A percentile compares a stretch with the other conserved stretches of the same genome.
phyloP scores from a whole-genome alignment of 2,888 invertebrate genomes.

The Conistra vaccinii region DNA sequence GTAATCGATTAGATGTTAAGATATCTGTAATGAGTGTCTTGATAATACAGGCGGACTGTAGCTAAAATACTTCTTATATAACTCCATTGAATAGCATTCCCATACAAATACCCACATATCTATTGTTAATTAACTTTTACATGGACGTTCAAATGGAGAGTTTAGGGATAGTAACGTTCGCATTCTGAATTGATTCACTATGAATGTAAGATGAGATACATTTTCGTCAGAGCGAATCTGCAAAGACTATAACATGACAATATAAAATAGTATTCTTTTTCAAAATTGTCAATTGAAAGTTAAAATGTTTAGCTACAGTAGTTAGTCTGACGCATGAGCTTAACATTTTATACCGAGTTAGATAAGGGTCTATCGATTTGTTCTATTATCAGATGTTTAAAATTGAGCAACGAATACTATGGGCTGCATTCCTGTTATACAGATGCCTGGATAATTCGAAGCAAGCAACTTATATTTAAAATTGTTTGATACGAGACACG shows the following conservation, averaged over 20 bases:
- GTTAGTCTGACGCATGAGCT: conserved; percentile 82
- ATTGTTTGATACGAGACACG: conserved; percentile 1
- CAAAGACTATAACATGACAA: conserved; percentile 46
- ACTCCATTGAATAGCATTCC: conserved; percentile 63
- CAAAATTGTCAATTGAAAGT: conserved; percentile 59
- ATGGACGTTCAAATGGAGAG: conserved; percentile 48
- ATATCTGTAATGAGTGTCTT: conserved; percentile 79
- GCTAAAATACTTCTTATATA: conserved; percentile 69
- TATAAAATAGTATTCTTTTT: conserved; percentile 47
- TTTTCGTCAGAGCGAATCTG: conserved; percentile 56
- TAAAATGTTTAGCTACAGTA: conserved; percentile 77
- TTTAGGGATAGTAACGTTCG: conserved; percentile 29
- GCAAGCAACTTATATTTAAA: conserved; percentile 10
- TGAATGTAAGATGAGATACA: conserved; percentile 31
- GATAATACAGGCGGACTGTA: conserved; percentile 78
- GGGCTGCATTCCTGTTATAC: conserved; percentile 76
- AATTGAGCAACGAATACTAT: conserved; percentile 79
- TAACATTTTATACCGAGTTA: conserved; percentile 82
- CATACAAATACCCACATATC: conserved; percentile 61
- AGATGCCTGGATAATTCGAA: conserved; percentile 9
- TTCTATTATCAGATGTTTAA: conserved; percentile 81
- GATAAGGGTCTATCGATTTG: conserved; percentile 75
- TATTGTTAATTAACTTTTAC: conserved; percentile 60
- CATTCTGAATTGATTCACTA: conserved; percentile 34
- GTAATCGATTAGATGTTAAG: conserved; percentile 72